Percentiles rank a stretch among this genome's conserved stretches.
phyloP scores from a whole-genome alignment of 2,888 invertebrate species.

The Ommatoiulus sabulosus region DNA sequence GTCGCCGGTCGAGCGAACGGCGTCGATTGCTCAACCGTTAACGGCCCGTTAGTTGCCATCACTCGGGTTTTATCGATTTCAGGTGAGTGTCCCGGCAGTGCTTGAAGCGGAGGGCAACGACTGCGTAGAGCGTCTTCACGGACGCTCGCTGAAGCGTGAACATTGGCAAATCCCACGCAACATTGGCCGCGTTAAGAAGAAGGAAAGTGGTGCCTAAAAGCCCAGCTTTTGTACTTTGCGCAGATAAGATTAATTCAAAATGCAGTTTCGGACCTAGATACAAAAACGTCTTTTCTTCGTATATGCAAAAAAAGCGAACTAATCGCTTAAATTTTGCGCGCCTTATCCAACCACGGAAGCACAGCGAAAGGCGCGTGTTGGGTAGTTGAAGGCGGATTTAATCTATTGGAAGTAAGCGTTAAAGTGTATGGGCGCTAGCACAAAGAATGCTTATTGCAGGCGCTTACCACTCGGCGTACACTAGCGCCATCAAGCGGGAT shows the following conservation, averaged over 20 bases:
- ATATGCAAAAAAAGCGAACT: not conserved
- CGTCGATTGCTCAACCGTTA: constrained; percentile 29
- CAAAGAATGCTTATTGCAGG: too few relatives aligned
- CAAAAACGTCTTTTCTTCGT: not conserved
- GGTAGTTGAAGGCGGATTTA: too few relatives aligned
- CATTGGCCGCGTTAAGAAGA: constrained; percentile 22
- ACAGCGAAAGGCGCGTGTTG: too few relatives aligned
- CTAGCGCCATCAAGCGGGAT: too few relatives aligned
- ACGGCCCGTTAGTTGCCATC: constrained; percentile 16
- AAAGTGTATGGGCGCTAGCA: too few relatives aligned
- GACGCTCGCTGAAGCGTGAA: constrained; percentile 8
- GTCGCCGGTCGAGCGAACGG: not conserved
- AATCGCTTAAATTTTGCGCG: not conserved
- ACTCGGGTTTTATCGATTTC: constrained; percentile 10
- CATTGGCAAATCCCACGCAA: constrained; percentile 26
- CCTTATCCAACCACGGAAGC: not conserved
- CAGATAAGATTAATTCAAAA: constrained; percentile 39
- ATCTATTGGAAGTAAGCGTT: too few relatives aligned
- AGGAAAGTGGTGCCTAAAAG: constrained; percentile 36
- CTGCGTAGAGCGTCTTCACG: constrained; percentile 35
- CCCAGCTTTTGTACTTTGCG: not conserved
- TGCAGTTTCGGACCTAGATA: constrained; percentile 6
- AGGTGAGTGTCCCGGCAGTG: constrained; percentile 20
- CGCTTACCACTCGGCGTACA: too few relatives aligned
- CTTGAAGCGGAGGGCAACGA: not conserved